These are phyloP conservation scores for Antennarius maculatus DNA, from an alignment of 2,797 vertebrate species.

Conservation along the genomic window DNA sequence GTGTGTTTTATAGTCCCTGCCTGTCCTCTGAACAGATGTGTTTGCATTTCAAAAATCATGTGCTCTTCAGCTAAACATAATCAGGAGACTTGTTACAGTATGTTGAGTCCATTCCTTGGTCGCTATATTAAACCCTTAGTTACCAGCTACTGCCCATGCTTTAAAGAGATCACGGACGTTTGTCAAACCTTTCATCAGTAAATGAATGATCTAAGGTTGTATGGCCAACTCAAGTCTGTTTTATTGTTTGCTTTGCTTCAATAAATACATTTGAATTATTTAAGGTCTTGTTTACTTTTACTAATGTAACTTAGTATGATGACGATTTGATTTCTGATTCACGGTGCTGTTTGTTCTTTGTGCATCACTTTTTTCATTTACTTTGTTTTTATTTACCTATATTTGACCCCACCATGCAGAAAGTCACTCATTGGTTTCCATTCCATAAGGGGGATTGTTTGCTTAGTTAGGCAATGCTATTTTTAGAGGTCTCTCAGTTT, in stretches of 20 bases:
- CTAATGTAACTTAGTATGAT: neutral
- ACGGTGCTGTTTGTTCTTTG: neutral
- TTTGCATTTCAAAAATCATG: constrained; percentile 36
- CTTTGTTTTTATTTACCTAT: neutral
- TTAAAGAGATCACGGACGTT: constrained; percentile 32
- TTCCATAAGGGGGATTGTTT: constrained; percentile 43
- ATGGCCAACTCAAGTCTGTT: constrained; percentile 37
- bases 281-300: constrained; percentile 25
- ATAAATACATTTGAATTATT: constrained; percentile 70
- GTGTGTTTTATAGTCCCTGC: constrained; percentile 39
- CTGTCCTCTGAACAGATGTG: constrained; percentile 33
- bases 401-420: constrained; percentile 9
- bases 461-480: constrained; percentile 49
- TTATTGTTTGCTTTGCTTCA: constrained; percentile 62
- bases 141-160: constrained; percentile 20
- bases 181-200: constrained; percentile 1
- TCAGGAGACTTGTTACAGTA: constrained; percentile 49
- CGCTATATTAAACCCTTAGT: constrained; percentile 23
- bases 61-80: constrained; percentile 36
- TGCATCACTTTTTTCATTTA: neutral
- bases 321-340: neutral
- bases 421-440: constrained; percentile 42
- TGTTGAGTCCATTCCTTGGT: constrained; percentile 55
- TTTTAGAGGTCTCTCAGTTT: constrained; percentile 63
- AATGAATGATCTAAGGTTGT: too few relatives aligned